Conservation (phyloP, 2,888 invertebrate species). For the Chymomyza caudatula region DNA sequence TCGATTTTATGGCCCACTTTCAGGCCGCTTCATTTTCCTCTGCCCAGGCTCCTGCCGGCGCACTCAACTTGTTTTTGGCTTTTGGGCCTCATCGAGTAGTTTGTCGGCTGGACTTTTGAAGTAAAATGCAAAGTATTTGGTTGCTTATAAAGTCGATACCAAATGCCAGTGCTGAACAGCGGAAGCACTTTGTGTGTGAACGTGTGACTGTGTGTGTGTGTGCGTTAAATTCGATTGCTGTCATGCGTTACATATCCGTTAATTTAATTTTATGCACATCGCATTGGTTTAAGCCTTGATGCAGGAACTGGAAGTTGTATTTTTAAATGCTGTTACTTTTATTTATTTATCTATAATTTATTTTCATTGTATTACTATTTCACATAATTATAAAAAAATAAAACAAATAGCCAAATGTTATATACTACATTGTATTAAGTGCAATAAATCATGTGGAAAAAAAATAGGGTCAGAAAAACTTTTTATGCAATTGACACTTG, state of each 20-base stretch:
- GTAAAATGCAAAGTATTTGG: background rate
- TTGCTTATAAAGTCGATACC: slow-evolving; percentile 36
- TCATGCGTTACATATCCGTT: slow-evolving; percentile 37
- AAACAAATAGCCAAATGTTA: background rate
- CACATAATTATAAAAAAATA: background rate
- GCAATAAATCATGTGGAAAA: background rate
- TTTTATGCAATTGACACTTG: too few species aligned
- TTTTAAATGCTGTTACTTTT: slow-evolving; percentile 34
- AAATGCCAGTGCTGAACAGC: slow-evolving; percentile 9
- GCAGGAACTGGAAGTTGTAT: slow-evolving; percentile 49
- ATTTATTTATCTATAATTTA: slow-evolving; percentile 44
- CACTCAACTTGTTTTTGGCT: background rate
- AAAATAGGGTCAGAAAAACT: background rate
- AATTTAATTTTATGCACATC: slow-evolving; percentile 22
- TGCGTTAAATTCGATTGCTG: background rate
- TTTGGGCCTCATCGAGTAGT: background rate
- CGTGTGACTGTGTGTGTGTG: background rate
- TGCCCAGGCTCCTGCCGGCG: too few species aligned
- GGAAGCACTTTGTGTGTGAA: background rate
- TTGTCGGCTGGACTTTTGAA: background rate
- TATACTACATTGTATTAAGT: background rate
- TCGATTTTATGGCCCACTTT: slow-evolving; percentile 44
- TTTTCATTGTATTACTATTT: background rate
- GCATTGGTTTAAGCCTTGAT: background rate
- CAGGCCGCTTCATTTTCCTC: background rate